phyloP scores from a whole-genome alignment of 2,888 invertebrate species.

The Lasius fuliginosus region DNA sequence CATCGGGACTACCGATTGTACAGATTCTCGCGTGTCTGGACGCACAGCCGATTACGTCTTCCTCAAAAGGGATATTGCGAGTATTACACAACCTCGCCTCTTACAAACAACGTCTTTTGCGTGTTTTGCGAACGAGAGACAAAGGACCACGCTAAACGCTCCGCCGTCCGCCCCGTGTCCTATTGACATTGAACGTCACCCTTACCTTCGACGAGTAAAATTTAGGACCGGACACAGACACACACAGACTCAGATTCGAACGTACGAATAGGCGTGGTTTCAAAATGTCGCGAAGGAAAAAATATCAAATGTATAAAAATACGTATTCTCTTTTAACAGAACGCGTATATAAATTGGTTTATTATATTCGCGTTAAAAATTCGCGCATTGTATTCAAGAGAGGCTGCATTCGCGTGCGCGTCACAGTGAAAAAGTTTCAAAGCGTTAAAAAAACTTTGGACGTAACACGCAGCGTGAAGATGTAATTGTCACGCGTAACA shows the following conservation, averaged over 20 bases:
- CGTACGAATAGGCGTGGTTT: neutral
- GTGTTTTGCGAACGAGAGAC: conserved; percentile 39
- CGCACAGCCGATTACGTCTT: conserved; percentile 60
- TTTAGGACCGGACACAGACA: neutral
- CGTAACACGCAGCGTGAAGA: conserved; percentile 58
- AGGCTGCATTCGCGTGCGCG: conserved; percentile 61
- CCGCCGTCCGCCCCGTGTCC: neutral
- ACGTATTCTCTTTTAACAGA: neutral
- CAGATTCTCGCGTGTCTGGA: conserved; percentile 67
- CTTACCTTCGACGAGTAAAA: neutral
- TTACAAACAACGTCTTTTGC: conserved; percentile 36
- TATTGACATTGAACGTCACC: conserved; percentile 34
- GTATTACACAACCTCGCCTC: conserved; percentile 65
- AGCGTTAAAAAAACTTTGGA: conserved; percentile 68
- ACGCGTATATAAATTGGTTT: neutral
- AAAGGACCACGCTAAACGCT: conserved; percentile 40
- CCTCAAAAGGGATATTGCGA: conserved; percentile 44
- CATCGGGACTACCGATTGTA: conserved; percentile 22
- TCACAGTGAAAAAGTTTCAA: conserved; percentile 63
- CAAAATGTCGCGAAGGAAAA: neutral
- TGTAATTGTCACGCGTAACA: conserved; percentile 66
- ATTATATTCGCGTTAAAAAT: neutral
- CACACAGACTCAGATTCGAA: neutral
- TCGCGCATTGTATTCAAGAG: neutral
- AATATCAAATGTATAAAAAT: neutral